Conservation (phyloP, 2,797 vertebrate species). For the Pelochelys cantorii region DNA sequence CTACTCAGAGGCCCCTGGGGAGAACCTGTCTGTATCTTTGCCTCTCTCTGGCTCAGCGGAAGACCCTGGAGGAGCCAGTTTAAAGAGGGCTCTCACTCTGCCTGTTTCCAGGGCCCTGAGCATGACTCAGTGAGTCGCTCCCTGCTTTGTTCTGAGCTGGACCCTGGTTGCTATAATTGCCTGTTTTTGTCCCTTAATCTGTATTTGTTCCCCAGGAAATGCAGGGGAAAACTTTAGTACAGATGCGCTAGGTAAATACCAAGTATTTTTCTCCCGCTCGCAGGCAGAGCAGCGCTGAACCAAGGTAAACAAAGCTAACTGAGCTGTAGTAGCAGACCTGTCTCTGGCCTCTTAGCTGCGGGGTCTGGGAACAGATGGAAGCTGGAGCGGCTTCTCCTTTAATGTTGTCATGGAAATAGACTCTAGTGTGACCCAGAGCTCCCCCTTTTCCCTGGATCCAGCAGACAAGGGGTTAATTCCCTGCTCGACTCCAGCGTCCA, state of each 20-base stretch:
- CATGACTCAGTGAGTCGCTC: neutral
- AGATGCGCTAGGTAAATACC: constrained; percentile 66
- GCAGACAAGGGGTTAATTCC: neutral
- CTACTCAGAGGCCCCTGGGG: neutral
- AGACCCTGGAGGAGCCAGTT: neutral
- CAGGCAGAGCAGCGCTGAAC: neutral
- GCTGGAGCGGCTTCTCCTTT: neutral
- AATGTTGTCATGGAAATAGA: neutral
- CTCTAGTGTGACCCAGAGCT: neutral
- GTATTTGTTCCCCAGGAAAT: constrained; percentile 67
- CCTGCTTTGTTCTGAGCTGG: constrained; percentile 11
- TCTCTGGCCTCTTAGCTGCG: neutral
- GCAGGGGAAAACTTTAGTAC: constrained; percentile 57
- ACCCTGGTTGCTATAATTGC: constrained; percentile 60
- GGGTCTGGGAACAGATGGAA: neutral
- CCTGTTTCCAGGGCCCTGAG: rapidly evolving
- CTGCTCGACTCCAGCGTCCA: neutral
- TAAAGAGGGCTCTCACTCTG: neutral
- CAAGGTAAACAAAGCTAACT: constrained; percentile 63
- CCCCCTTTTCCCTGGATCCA: rapidly evolving
- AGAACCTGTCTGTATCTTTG: neutral
- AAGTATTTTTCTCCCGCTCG: neutral
- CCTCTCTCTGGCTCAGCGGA: neutral
- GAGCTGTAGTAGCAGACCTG: neutral
- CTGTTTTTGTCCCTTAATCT: constrained; percentile 68